A percentile compares a stretch with the other conserved stretches of the same genome.
phyloP scores from a whole-genome alignment of 2,113 vertebrate genomes.

The Lamprologus callipterus region DNA sequence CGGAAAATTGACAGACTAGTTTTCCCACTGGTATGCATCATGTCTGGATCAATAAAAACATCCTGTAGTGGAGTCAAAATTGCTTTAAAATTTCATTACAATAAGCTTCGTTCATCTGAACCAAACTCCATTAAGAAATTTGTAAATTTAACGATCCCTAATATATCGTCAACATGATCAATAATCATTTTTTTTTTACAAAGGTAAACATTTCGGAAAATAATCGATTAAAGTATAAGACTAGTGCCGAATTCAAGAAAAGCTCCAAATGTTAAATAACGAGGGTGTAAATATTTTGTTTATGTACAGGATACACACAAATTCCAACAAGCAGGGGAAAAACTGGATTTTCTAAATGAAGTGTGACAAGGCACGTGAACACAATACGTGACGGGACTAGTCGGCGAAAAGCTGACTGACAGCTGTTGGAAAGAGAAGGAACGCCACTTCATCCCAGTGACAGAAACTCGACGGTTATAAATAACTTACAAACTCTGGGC shows the following conservation, averaged over 20 bases:
- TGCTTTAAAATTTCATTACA: not conserved
- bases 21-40: not conserved
- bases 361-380: not conserved
- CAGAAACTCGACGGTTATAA: not conserved
- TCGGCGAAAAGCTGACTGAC: not conserved
- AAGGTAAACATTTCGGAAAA: not conserved
- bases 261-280: not conserved
- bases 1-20: not conserved
- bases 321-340: not conserved
- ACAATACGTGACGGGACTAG: not conserved
- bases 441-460: not conserved
- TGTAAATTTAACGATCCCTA: not conserved
- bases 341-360: not conserved
- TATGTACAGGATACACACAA: not conserved
- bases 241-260: not conserved
- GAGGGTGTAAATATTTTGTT: not conserved
- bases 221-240: not conserved
- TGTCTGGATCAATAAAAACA: not conserved
- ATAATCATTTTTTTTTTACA: not conserved
- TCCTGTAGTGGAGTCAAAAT: not conserved
- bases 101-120: not conserved
- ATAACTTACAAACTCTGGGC: not conserved
- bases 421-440: not conserved
- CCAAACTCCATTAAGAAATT: not conserved
- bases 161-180: not conserved